Percentiles rank a stretch among this genome's conserved stretches.
Conservation (phyloP, 2,888 invertebrate genomes). For the Pimpla rufipes region DNA sequence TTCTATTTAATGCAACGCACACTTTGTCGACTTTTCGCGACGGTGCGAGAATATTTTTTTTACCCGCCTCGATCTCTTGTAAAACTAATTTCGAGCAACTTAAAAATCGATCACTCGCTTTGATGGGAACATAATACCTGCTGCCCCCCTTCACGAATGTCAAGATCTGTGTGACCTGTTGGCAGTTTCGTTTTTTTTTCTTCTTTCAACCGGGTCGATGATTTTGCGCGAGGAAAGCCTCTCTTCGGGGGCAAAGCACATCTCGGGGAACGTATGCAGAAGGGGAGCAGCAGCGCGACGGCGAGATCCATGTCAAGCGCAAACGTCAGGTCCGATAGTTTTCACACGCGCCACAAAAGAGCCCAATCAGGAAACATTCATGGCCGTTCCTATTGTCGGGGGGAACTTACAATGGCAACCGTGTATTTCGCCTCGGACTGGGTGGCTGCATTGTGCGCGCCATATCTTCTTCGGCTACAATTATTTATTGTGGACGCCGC, state of each 20-base stretch:
- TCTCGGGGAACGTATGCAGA: slow-evolving; percentile 59
- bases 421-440: slow-evolving; percentile 58
- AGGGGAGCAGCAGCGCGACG: slow-evolving; percentile 62
- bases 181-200: slow-evolving; percentile 17
- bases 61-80: neutral
- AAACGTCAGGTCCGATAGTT: slow-evolving; percentile 70
- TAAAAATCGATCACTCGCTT: slow-evolving; percentile 32
- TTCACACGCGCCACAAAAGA: slow-evolving; percentile 69
- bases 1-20: too few species aligned
- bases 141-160: slow-evolving; percentile 23
- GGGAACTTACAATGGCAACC: slow-evolving; percentile 66
- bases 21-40: too few species aligned
- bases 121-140: slow-evolving; percentile 14
- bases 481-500: slow-evolving; percentile 21
- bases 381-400: slow-evolving; percentile 68
- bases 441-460: slow-evolving; percentile 31
- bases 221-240: slow-evolving; percentile 36
- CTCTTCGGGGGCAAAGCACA: slow-evolving; percentile 31
- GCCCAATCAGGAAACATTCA: slow-evolving; percentile 68
- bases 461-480: slow-evolving; percentile 46
- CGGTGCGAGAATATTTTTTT: neutral
- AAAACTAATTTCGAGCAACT: neutral
- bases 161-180: slow-evolving; percentile 49
- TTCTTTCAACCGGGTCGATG: slow-evolving; percentile 22
- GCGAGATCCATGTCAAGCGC: slow-evolving; percentile 67